Evolutionary conservation across 2,888 invertebrate genomes (phyloP).

Genomic region (Phortica magna): DNA sequence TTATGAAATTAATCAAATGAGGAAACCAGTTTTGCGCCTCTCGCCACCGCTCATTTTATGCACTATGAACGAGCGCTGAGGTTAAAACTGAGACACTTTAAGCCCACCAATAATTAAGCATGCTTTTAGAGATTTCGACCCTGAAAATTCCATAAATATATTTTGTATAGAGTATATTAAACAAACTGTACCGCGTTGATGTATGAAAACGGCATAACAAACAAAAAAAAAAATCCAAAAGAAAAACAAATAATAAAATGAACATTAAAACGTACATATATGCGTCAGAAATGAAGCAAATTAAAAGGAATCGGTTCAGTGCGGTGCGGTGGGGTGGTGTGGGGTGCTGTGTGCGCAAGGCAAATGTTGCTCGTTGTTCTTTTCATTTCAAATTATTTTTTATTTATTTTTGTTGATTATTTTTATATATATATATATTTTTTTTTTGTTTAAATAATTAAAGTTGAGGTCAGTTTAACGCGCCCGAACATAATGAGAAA

Average conservation of each 20-base stretch:
- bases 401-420: constrained; percentile 25
- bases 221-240: constrained; percentile 34
- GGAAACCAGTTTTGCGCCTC: constrained; percentile 59
- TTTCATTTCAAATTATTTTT: not conserved
- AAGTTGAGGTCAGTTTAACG: constrained; percentile 57
- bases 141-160: constrained; percentile 69
- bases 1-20: constrained; percentile 67
- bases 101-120: constrained; percentile 63
- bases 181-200: constrained; percentile 57
- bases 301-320: not conserved
- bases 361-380: not conserved
- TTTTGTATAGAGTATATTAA: constrained; percentile 48
- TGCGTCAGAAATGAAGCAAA: constrained; percentile 50
- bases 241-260: constrained; percentile 19
- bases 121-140: constrained; percentile 61
- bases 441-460: constrained; percentile 47
- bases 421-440: no score
- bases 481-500: constrained; percentile 53
- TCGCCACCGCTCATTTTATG: not conserved
- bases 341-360: not conserved
- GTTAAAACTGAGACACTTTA: constrained; percentile 15
- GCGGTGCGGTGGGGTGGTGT: no score
- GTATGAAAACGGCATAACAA: constrained; percentile 30
- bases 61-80: constrained; percentile 63
- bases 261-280: constrained; percentile 5